Base-by-base conservation (phyloP, 2,888 invertebrate genomes). In the Melikaiella ostensackeni region DNA sequence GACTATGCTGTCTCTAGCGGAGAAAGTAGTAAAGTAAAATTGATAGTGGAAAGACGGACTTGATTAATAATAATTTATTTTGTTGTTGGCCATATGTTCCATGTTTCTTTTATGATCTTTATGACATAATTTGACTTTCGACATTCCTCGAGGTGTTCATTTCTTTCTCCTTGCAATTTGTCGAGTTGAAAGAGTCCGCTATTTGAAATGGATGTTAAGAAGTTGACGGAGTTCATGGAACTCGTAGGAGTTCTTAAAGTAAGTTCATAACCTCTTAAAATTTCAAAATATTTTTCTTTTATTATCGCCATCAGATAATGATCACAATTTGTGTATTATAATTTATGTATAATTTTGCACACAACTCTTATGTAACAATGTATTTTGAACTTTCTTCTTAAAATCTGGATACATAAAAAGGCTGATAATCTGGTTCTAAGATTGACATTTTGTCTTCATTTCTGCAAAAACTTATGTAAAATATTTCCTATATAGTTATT, bases 181-280 rank as follows among this genome's bases (percentile, higher is more conserved):
- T n/a, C 1, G n/a, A 46, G 7, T 46, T 42, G 64, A 64, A 24
- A 27, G 19, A 5, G 42, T 24, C 42, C 42, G 6, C 8, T 5
- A 7, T 46, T 46, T 19, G 16, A 66, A 76, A 89, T 91, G 82
- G 92, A 94, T 79, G 92, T 92, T 70, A 89, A 92, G 74, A 94
- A 93, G 86, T 92, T 94, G 66, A 90, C 94, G 66, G 94, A 95
- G 88, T 96, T 96, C 89, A 93, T 96, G 89, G 95, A 95, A 88
- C 91, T 95, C 79, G 94, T 96, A 79, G 96, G 96, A 16, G 94
- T 94, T 86, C 91, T 96, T 21, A 96, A 96, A 93, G 96, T 96
- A 88, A 89, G 87, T 87, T 24, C 27, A 27, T 46, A 46, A 66
- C 66, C 66, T 66, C 24, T 57, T 46, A 7, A 19, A 24, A 21